A percentile compares a stretch with the other conserved stretches of the same genome.
phyloP scores from a whole-genome alignment of 2,888 invertebrate species.

The Napeogenes sylphis region DNA sequence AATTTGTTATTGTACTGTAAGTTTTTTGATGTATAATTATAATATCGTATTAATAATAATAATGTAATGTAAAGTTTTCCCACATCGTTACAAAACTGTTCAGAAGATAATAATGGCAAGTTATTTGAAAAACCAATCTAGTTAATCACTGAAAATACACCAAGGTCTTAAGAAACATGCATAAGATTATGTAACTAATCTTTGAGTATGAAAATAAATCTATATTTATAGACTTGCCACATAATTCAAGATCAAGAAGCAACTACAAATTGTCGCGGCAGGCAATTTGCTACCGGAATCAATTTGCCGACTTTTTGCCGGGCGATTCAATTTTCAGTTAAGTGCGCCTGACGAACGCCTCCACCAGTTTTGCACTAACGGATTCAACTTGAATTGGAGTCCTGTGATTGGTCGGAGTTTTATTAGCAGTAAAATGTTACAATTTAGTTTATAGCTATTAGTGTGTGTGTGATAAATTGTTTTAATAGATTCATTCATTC shows the following conservation, averaged over 20 bases:
- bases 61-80: too few species aligned
- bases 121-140: too few species aligned
- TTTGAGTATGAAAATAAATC: slow-evolving; percentile 7
- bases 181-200: neutral
- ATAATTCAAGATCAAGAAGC: slow-evolving; percentile 29
- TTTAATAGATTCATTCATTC: neutral
- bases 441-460: too few species aligned
- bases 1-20: too few species aligned
- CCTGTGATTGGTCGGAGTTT: too few species aligned
- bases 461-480: too few species aligned
- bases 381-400: slow-evolving; percentile 4
- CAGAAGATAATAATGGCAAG: too few species aligned
- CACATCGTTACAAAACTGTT: too few species aligned
- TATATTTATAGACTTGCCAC: slow-evolving; percentile 22
- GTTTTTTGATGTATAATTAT: too few species aligned
- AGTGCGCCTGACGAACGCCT: slow-evolving; percentile 34
- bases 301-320: slow-evolving; percentile 70
- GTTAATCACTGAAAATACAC: too few species aligned
- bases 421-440: too few species aligned
- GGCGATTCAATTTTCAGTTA: slow-evolving; percentile 60
- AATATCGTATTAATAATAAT: too few species aligned
- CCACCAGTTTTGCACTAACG: slow-evolving; percentile 33
- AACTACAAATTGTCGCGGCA: slow-evolving; percentile 35
- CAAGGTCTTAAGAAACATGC: neutral
- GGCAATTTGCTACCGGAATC: slow-evolving; percentile 72